Percentiles rank a stretch among this genome's conserved stretches.
Evolutionary conservation across 2,797 vertebrate genomes (phyloP).

Genomic region (Aldrovandia affinis): DNA sequence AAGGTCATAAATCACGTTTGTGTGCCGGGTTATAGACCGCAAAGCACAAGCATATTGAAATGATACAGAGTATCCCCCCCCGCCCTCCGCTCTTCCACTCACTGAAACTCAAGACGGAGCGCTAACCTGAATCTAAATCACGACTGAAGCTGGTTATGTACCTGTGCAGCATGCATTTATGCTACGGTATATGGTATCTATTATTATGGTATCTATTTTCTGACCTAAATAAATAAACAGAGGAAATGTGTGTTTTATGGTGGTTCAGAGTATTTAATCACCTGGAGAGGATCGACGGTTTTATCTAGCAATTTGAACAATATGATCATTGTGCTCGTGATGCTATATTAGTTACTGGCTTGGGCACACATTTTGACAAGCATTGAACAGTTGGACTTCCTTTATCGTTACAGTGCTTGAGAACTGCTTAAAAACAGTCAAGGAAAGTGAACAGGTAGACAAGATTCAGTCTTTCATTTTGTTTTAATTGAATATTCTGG

Average conservation of each 20-base stretch:
- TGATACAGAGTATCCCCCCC: conserved; percentile 72
- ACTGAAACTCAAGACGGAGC: conserved; percentile 50
- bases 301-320: not conserved
- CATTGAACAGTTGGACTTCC: not conserved
- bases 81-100: conserved; percentile 52
- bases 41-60: conserved; percentile 74
- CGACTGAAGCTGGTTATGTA: not conserved
- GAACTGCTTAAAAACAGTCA: not conserved
- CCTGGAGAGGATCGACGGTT: not conserved
- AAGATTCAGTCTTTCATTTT: not conserved
- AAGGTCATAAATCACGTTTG: conserved; percentile 83
- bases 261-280: not conserved
- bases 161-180: not conserved
- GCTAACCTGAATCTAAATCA: conserved; percentile 56
- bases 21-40: conserved; percentile 66
- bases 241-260: not conserved
- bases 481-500: not conserved
- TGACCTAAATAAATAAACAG: not conserved
- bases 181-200: not conserved
- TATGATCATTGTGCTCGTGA: not conserved
- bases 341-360: not conserved
- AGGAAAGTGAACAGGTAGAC: not conserved
- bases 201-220: not conserved
- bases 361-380: not conserved
- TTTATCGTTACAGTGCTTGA: not conserved